Base-by-base conservation (phyloP, 2,113 vertebrate species). In the Dissostichus mawsoni region DNA sequence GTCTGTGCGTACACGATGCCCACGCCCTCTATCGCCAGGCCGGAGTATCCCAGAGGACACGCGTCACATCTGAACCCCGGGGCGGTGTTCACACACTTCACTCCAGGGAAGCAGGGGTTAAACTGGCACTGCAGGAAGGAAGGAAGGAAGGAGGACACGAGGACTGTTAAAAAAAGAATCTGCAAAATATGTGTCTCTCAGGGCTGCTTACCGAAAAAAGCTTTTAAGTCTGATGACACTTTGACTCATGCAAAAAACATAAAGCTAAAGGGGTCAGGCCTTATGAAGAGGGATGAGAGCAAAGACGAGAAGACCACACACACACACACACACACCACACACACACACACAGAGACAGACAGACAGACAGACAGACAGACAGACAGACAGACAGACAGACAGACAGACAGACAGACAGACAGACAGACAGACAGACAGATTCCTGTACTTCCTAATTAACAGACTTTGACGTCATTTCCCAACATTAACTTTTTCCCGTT, bases 51-150 rank as follows among this genome's bases (percentile, higher is more conserved):
- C 2, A 95, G 93, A 0, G 98, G 98, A 82, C 98, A 99, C 23
- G 94, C 82, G 0, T 99, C 98, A 25, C 98, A 99, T 70, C 95
- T 95, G 94, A 96, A 99, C 17, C 98, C 98, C 0, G 98, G 97
- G 78, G 92, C 94, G 1, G 95, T 94, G 92, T 99, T 99, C 78
- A 99, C 93, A 5, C 98, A 99, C 82, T 94, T 96, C 70, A 99
- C 98, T 17, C 98, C 98, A 1, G 96, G 97, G 86, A 96, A 98
- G 91, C 98, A 99, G 58, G 98, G 98, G 90, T 92, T 97, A 86
- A 97, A 97, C 89, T 94, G 97, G 81, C 98, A 99, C 98, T 99
- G 89, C 41, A 91, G 80, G 80, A 76, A 78, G 1, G 36, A 41
- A n/a, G n/a, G n/a, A n/a, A 81, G 71, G 78, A 76, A 81, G 62